Conservation (phyloP, 2,888 invertebrate species). For the Strigamia transsilvanica region DNA sequence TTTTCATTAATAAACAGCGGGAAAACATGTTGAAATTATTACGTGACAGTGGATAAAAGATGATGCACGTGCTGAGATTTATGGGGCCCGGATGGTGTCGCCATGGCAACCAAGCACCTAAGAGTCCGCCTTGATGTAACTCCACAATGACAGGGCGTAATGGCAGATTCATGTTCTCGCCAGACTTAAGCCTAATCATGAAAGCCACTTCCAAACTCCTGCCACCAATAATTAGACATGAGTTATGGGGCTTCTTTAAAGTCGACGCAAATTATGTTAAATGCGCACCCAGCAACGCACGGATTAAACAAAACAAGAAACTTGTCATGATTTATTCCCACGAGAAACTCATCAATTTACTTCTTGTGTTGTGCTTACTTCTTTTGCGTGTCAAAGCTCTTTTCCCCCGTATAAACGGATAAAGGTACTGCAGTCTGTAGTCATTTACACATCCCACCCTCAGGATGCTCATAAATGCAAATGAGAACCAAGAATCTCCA, state of each 20-base stretch:
- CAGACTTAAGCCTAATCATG: slow-evolving; percentile 49
- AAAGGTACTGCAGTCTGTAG: not conserved
- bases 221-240: slow-evolving; percentile 49
- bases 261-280: slow-evolving; percentile 37
- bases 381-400: not conserved
- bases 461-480: slow-evolving; percentile 46
- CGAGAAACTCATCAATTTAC: slow-evolving; percentile 9
- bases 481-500: slow-evolving; percentile 33
- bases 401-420: slow-evolving; percentile 7
- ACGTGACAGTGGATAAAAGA: slow-evolving; percentile 48
- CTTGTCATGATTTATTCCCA: slow-evolving; percentile 40
- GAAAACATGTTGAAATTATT: slow-evolving; percentile 42
- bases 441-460: slow-evolving; percentile 43
- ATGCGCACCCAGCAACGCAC: slow-evolving; percentile 13
- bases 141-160: slow-evolving; percentile 48
- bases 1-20: slow-evolving; percentile 11
- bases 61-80: slow-evolving; percentile 48
- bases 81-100: slow-evolving; percentile 41
- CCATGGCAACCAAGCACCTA: slow-evolving; percentile 38
- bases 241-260: slow-evolving; percentile 34
- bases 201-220: slow-evolving; percentile 45
- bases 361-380: not conserved
- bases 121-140: slow-evolving; percentile 39
- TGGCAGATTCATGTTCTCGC: slow-evolving; percentile 49
- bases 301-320: slow-evolving; percentile 47